Base-by-base conservation (phyloP, 2,113 vertebrate genomes). In the Rhagologus leucostigma region DNA sequence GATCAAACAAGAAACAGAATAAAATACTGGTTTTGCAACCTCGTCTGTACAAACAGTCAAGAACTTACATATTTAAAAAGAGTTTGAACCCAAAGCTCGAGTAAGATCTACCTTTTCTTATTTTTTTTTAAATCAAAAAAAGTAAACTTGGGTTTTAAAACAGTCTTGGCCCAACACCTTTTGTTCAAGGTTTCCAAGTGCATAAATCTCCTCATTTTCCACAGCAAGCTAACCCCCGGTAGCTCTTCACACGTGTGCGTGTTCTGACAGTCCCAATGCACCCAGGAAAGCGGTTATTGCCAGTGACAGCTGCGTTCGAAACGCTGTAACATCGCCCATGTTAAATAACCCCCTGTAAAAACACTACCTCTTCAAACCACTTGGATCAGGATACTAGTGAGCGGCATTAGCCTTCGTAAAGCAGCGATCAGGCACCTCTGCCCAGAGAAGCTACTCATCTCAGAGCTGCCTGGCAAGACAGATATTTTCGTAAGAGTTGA, bases 11-110 rank as follows among this genome's bases (percentile, higher is more conserved):
- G 96, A 98, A 93, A 97, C 97, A 96, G 96, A 97, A 97, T 98
- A 98, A 97, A 98, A 98, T 96, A 98, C 97, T 98, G 97, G 97
- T 98, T 97, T 97, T 98, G 97, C 97, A 98, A 98, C 97, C 97
- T 98, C 44, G 97, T 96, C 93, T 98, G 97, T 97, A 97, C 96
- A 97, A 97, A 98, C 94, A 97, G 97, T 97, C 98, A 97, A 96
- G 97, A 98, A 98, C 97, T 88, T 98, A 98, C 96, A 98, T 84
- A 97, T 97, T 97, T 95, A 96, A 97, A 97, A 97, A 97, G 98
- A 97, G 96, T 90, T 96, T 96, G 80, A 97, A 98, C 97, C 98
- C 98, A 97, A 98, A 98, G 97, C 98, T 98, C 80, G 98, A 98
- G 98, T 94, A 91, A 98, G 96, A 98, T 98, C 91, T 97, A 98